These are phyloP conservation scores for Ciconia boyciana DNA, from an alignment of 2,113 vertebrate species.

Conservation along the genomic window DNA sequence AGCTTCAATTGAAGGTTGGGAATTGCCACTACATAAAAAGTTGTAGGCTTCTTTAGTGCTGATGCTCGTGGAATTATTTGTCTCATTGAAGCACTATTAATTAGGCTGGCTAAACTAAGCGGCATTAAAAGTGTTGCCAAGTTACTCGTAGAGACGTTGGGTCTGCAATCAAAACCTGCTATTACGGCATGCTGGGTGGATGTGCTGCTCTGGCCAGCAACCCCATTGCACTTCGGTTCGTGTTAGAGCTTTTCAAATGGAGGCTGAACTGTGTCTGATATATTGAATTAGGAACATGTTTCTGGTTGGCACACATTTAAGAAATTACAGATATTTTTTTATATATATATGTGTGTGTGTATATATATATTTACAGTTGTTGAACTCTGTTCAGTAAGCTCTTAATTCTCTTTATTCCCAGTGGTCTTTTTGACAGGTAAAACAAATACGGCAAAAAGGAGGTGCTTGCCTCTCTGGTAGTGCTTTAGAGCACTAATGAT, in stretches of 20 bases:
- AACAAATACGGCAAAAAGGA: not conserved
- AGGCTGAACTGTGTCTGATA: not conserved
- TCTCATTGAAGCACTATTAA: slow-evolving; percentile 28
- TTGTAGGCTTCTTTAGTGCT: not conserved
- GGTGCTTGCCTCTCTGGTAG: not conserved
- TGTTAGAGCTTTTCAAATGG: not conserved
- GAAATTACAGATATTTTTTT: not conserved
- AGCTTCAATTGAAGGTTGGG: not conserved
- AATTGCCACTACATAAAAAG: not conserved
- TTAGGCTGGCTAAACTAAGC: slow-evolving; percentile 24
- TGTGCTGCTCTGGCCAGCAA: not conserved
- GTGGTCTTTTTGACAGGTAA: not conserved
- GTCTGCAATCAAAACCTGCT: slow-evolving; percentile 16
- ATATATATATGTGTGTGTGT: not conserved
- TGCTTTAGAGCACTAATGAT: not conserved
- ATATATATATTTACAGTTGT: not conserved
- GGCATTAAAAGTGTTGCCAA: slow-evolving; percentile 35
- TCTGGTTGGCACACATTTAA: not conserved
- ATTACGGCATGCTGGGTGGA: not conserved
- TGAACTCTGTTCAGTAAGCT: not conserved
- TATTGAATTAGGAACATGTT: not conserved
- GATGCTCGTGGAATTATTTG: not conserved
- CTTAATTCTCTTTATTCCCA: not conserved
- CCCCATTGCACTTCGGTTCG: not conserved
- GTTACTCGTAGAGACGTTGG: not conserved